Base-by-base conservation (phyloP, 2,113 vertebrate species). In the Formicarius rufipectus region DNA sequence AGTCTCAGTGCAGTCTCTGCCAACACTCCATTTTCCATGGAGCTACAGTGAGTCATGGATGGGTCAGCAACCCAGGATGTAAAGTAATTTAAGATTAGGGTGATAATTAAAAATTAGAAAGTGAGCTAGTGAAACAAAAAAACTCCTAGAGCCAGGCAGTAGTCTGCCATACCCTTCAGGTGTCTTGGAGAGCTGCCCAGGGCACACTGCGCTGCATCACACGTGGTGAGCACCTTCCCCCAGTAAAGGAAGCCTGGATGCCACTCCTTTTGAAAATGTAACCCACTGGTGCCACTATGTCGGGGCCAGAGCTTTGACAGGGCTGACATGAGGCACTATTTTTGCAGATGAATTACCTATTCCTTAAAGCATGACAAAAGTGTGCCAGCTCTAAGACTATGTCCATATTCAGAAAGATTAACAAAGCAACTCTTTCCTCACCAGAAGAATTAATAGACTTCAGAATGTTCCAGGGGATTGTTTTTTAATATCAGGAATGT, bases 321-420 rank as follows among this genome's bases (percentile, higher is more conserved):
- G 56, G n/a, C 52, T 93, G 81, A 84, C 58, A 40, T 4, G 44
- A 83, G 62, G 49, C 62, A 30, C 90, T 88, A 37, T 75, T 85
- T 85, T 85, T 95, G 71, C 62, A 91, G 87, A 78, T n/a, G 77
- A 73, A 91, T 93, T 89, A 87, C 74, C 74, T 94, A 10, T 67
- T 91, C 71, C 62, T 82, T 82, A 79, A 93, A 94, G 87, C 40
- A 85, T 39, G 72, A 55, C 2, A 7, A 52, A 91, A 35, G 44
- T 40, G 71, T 72, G 92, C 87, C 82, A 95, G 53, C n/a, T 84
- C 75, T 28, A 69, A 71, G 52, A 63, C 64, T 56, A 35, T 2
- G 3, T 44, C 74, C 77, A 64, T 90, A 72, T 68, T 84, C 75
- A 91, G 90, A 72, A 91, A 60, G 58, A 72, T 71, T 42, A 85